Evolutionary conservation across 2,113 vertebrate species (phyloP).

Genomic region (Tonatia bakeri): DNA sequence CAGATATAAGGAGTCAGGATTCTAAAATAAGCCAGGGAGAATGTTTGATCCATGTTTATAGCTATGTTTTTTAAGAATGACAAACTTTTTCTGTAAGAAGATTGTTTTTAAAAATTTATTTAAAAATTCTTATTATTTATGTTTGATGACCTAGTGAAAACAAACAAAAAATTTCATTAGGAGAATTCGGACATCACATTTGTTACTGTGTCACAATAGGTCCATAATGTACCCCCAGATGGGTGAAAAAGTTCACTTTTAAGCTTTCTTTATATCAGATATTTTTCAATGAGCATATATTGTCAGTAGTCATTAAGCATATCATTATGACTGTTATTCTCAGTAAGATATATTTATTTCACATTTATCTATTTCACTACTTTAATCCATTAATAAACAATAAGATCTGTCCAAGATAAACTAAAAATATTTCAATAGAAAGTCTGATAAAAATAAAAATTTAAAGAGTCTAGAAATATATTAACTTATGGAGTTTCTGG

Average conservation of each 20-base stretch:
- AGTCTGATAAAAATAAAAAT: slow-evolving; percentile 2
- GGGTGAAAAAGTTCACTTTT: neutral
- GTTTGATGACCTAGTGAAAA: neutral
- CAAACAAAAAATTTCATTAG: neutral
- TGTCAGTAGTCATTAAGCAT: neutral
- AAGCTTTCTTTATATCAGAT: neutral
- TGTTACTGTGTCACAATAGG: neutral
- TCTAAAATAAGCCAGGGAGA: slow-evolving; percentile 1
- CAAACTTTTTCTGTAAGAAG: neutral
- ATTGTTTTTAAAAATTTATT: neutral
- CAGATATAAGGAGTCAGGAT: neutral
- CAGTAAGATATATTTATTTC: neutral
- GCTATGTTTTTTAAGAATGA: neutral
- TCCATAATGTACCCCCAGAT: neutral
- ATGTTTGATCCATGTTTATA: neutral
- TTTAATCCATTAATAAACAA: neutral
- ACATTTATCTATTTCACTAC: neutral
- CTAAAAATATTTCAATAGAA: neutral
- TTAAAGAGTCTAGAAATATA: neutral
- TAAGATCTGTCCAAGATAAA: neutral
- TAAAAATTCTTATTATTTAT: neutral
- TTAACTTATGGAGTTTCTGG: neutral
- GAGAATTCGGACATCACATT: neutral
- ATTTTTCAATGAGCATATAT: neutral
- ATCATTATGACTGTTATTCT: neutral